Conservation (phyloP, 2,113 vertebrate species). For the Nesogale talazaci region DNA sequence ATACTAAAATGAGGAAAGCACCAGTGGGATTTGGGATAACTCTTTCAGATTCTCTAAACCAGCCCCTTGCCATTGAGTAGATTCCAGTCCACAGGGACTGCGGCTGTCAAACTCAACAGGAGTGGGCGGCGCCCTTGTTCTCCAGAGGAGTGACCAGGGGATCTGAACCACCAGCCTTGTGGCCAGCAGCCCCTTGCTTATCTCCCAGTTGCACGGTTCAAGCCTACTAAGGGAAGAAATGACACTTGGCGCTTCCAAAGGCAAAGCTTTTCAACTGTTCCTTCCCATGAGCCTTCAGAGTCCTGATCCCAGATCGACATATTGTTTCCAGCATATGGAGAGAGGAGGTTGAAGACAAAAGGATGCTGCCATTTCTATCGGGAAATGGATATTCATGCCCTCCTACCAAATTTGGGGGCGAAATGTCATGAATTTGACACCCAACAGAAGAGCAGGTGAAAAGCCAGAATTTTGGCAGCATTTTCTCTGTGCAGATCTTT, state of each 20-base stretch:
- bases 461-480: slow-evolving; percentile 75
- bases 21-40: background rate
- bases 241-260: slow-evolving; percentile 36
- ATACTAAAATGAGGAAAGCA: slow-evolving; percentile 40
- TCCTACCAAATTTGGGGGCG: slow-evolving; percentile 75
- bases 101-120: too few species aligned
- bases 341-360: slow-evolving; percentile 56
- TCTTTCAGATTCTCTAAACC: too few species aligned
- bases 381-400: slow-evolving; percentile 63
- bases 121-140: too few species aligned
- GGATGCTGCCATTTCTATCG: slow-evolving; percentile 54
- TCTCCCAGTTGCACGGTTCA: background rate
- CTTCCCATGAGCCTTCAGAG: slow-evolving; percentile 47
- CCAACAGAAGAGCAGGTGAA: slow-evolving; percentile 72
- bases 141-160: too few species aligned
- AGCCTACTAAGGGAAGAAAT: slow-evolving; percentile 2
- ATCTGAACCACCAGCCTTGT: too few species aligned
- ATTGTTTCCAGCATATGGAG: slow-evolving; percentile 58
- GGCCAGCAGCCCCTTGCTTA: too few species aligned
- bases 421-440: slow-evolving; percentile 77
- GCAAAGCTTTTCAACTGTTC: slow-evolving; percentile 32
- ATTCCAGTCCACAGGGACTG: too few species aligned
- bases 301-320: slow-evolving; percentile 55
- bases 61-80: too few species aligned
- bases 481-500: slow-evolving; percentile 66